Evolutionary conservation across 2,113 vertebrate species (phyloP), one percentile per base, ranked within the genome.

Genomic region (Sphyrna mokarran): DNA sequence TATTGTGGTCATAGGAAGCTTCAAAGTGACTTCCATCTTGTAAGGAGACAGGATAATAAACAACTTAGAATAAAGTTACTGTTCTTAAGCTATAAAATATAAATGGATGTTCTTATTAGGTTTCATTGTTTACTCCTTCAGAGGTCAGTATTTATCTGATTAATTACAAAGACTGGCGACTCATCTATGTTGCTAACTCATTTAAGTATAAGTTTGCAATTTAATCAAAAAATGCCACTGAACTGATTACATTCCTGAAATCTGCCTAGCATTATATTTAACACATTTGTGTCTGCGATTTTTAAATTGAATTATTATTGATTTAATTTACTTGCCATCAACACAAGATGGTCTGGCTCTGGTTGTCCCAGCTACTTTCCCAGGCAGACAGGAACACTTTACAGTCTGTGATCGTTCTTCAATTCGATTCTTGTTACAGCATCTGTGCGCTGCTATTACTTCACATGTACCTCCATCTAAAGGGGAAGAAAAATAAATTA

Each of bases 371-470:
- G 99, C 99, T 96, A 99, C 99, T 98, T 99, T 99, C 95, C 99
- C 99, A 1, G 99, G 99, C 97, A 99, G 98, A 98, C 99, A 99
- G 97, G 99, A 99, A 97, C 99, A 99, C 97, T 99, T 99, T 96
- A 99, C 99, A 54, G 99, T 99, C 97, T 99, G 99, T 10, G 99
- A 99, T 96, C 99, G 98, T 96, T 99, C 99, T 97, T 99, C 99
- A 72, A 99, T 99, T 93, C 99, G 99, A 97, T 99, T 99, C 98
- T 99, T 99, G 98, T 99, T 99, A 97, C 99, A 99, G 97, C 99
- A 99, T 97, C 99, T 98, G 97, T 99, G 99, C 68, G 99, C 99
- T 5, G 99, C 99, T 95, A 99, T 99, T 97, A 99, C 99, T 98
- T 99, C 99, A 96, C 99, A 99, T 0, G 99, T 99, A 96, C 99